Percentiles rank a stretch among this genome's conserved stretches.
phyloP scores from a whole-genome alignment of 2,797 vertebrate genomes.

The Phaenicophaeus curvirostris region DNA sequence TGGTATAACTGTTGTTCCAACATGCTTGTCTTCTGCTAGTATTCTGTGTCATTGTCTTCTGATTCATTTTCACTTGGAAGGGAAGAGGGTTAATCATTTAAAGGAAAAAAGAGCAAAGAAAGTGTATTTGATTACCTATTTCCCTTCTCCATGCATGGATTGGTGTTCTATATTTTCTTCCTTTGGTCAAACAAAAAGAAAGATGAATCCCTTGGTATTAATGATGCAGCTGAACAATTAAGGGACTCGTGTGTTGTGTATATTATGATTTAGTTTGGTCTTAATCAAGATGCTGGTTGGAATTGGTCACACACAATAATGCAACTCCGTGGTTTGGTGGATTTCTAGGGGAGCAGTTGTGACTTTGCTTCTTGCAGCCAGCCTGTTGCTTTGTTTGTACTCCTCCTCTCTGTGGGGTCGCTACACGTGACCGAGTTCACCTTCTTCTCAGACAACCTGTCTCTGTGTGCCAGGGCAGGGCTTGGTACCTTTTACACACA shows the following conservation, averaged over 20 bases:
- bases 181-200: background rate
- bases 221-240: background rate
- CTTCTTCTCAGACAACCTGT: rapidly evolving
- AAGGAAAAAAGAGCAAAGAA: background rate
- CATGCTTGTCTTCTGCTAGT: background rate
- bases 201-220: background rate
- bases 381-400: background rate
- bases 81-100: background rate
- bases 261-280: background rate
- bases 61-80: background rate
- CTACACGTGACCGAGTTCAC: background rate
- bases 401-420: background rate
- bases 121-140: background rate
- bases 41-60: background rate
- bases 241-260: background rate
- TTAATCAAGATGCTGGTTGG: background rate
- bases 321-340: background rate
- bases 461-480: background rate
- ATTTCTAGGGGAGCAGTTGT: background rate
- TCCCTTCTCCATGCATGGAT: background rate
- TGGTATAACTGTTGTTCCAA: background rate
- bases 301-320: background rate
- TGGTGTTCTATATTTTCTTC: background rate
- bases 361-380: background rate
- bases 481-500: background rate